A percentile compares a stretch with the other conserved stretches of the same genome.
Evolutionary conservation across 2,113 vertebrate genomes (phyloP).

Genomic region (Acanthisitta chloris): DNA sequence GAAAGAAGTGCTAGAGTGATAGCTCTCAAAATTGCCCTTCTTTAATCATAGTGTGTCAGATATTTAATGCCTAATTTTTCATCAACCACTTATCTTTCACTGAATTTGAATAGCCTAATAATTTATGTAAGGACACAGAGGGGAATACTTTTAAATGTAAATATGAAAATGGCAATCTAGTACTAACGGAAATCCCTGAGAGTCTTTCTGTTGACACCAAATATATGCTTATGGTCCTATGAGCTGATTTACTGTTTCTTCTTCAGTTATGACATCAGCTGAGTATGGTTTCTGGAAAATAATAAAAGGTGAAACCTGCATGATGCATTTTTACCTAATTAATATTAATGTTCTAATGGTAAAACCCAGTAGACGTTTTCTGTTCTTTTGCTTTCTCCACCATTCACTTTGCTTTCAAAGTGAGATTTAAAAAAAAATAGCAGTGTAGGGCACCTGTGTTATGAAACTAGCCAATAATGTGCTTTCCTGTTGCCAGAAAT

Average conservation of each 20-base stretch:
- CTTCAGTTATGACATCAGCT: not conserved
- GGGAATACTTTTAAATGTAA: conserved; percentile 21
- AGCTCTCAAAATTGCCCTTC: not conserved
- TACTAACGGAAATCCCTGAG: not conserved
- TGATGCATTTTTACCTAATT: not conserved
- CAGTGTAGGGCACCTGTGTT: not conserved
- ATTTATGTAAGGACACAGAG: conserved; percentile 10
- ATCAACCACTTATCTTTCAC: not conserved
- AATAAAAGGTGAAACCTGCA: not conserved
- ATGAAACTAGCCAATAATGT: not conserved
- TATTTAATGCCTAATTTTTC: not conserved
- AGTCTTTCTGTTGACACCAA: not conserved
- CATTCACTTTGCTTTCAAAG: not conserved
- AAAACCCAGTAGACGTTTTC: not conserved
- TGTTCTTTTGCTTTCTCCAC: not conserved
- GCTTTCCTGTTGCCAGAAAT: not conserved
- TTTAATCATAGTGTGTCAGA: not conserved
- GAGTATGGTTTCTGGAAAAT: not conserved
- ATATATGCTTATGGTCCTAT: not conserved
- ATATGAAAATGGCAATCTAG: not conserved
- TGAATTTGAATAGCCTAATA: not conserved
- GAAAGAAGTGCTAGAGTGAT: not conserved
- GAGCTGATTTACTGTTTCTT: not conserved
- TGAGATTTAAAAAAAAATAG: not conserved
- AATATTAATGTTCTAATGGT: not conserved